Conservation (phyloP, 2,113 vertebrate species). For the Phycodurus eques region DNA sequence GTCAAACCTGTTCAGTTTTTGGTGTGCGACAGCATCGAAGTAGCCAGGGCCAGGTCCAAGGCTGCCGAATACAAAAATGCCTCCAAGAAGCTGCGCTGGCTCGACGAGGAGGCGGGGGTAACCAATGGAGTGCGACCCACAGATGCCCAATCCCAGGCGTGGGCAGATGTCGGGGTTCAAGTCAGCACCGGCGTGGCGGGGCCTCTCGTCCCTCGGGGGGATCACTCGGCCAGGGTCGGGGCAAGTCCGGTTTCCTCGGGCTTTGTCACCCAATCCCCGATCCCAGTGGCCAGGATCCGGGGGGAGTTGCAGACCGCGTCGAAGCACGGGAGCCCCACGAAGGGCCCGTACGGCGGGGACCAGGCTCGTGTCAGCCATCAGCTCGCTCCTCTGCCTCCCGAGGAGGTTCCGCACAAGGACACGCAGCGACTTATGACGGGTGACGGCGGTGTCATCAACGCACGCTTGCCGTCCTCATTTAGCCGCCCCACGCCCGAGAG, state of each 20-base stretch:
- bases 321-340: conserved; percentile 50
- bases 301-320: conserved; percentile 76
- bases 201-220: conserved; percentile 60
- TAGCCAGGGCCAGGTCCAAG: conserved; percentile 75
- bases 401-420: conserved; percentile 44
- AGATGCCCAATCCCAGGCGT: conserved; percentile 63
- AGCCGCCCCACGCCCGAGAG: conserved; percentile 37
- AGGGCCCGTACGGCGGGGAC: conserved; percentile 33
- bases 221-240: conserved; percentile 56
- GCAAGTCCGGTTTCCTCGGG: conserved; percentile 52
- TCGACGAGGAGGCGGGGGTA: conserved; percentile 74
- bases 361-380: conserved; percentile 21
- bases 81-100: conserved; percentile 81
- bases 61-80: conserved; percentile 58
- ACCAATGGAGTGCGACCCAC: background rate
- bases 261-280: conserved; percentile 64
- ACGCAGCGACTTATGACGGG: background rate
- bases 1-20: conserved; percentile 66
- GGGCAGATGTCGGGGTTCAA: conserved; percentile 74
- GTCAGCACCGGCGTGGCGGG: conserved; percentile 55
- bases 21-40: conserved; percentile 86
- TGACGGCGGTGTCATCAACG: background rate
- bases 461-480: conserved; percentile 39
- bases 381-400: conserved; percentile 23
- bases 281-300: conserved; percentile 66